These are phyloP conservation scores for Thermophis baileyi DNA, from an alignment of 2,113 vertebrate species.

Conservation along the genomic window DNA sequence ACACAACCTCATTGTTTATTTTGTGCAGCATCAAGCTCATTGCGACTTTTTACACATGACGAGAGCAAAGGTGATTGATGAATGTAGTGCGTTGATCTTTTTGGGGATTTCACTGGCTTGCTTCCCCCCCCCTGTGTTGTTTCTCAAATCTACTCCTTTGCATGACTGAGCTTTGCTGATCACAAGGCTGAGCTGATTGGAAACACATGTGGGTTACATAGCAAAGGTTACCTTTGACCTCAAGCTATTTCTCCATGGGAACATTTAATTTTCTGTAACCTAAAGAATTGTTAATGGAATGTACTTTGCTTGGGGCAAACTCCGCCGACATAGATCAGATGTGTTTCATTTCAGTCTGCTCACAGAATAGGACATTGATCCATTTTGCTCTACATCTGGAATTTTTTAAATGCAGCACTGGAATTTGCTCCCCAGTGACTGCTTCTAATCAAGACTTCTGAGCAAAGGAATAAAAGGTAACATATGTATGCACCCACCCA, in stretches of 20 bases:
- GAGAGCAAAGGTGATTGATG: slow-evolving; percentile 17
- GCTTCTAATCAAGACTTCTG: slow-evolving; percentile 38
- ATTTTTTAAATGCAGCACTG: slow-evolving; percentile 46
- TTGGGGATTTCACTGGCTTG: slow-evolving; percentile 37
- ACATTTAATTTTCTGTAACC: slow-evolving; percentile 65
- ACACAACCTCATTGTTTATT: neutral
- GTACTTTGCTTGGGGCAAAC: slow-evolving; percentile 61
- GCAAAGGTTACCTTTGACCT: slow-evolving; percentile 61
- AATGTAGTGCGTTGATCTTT: slow-evolving; percentile 24
- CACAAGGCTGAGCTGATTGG: slow-evolving; percentile 64
- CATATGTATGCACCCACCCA: neutral
- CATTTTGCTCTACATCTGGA: slow-evolving; percentile 61
- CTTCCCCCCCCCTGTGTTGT: slow-evolving; percentile 1
- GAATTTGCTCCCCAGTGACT: slow-evolving; percentile 42
- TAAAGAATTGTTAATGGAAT: slow-evolving; percentile 64
- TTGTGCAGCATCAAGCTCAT: neutral
- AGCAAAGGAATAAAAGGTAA: slow-evolving; percentile 22
- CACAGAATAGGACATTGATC: slow-evolving; percentile 62
- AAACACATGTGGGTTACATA: slow-evolving; percentile 63
- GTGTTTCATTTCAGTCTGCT: slow-evolving; percentile 61
- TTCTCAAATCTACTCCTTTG: slow-evolving; percentile 51
- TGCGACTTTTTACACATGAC: neutral
- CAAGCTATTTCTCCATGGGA: slow-evolving; percentile 60
- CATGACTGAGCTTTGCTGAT: slow-evolving; percentile 59
- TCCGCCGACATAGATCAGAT: slow-evolving; percentile 59